Evolutionary conservation across 2,888 invertebrate species (phyloP).

Genomic region (Drosophila recens): DNA sequence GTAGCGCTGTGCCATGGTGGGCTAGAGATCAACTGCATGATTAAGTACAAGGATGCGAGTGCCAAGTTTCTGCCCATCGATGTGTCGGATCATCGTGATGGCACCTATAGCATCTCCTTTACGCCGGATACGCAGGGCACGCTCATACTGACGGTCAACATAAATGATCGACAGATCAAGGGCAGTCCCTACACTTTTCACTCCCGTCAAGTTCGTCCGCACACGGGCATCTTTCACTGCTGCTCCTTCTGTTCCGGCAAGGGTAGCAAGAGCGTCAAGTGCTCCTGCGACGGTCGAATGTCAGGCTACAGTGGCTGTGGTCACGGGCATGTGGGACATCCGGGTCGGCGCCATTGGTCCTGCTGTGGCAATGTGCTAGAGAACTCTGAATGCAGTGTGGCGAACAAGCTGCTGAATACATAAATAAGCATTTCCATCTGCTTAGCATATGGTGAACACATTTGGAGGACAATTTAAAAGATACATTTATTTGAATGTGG

Average conservation of each 20-base stretch:
- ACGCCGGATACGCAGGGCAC: slow-evolving; percentile 89
- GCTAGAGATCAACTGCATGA: slow-evolving; percentile 87
- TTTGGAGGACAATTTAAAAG: neutral
- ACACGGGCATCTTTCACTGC: slow-evolving; percentile 91
- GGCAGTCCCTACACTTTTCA: slow-evolving; percentile 89
- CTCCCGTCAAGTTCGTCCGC: slow-evolving; percentile 88
- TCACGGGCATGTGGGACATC: slow-evolving; percentile 93
- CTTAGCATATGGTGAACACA: neutral
- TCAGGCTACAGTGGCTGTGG: slow-evolving; percentile 92
- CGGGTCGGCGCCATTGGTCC: slow-evolving; percentile 93
- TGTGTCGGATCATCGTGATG: slow-evolving; percentile 88
- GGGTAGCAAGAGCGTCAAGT: slow-evolving; percentile 89
- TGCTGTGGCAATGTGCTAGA: slow-evolving; percentile 90
- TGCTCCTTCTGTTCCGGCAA: slow-evolving; percentile 93
- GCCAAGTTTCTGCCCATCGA: slow-evolving; percentile 85
- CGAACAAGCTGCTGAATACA: slow-evolving; percentile 83
- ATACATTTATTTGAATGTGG: slow-evolving; percentile 3
- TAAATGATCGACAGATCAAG: slow-evolving; percentile 89
- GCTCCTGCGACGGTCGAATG: slow-evolving; percentile 91
- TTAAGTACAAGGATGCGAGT: slow-evolving; percentile 87
- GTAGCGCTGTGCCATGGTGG: slow-evolving; percentile 89
- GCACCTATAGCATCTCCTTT: slow-evolving; percentile 88
- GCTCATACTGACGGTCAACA: slow-evolving; percentile 87
- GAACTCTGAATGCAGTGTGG: slow-evolving; percentile 87
- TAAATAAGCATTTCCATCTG: slow-evolving; percentile 2